Percentiles rank a stretch among this genome's conserved stretches.
Conservation (phyloP, 2,888 invertebrate species). For the Nipponacmea schrenckii region DNA sequence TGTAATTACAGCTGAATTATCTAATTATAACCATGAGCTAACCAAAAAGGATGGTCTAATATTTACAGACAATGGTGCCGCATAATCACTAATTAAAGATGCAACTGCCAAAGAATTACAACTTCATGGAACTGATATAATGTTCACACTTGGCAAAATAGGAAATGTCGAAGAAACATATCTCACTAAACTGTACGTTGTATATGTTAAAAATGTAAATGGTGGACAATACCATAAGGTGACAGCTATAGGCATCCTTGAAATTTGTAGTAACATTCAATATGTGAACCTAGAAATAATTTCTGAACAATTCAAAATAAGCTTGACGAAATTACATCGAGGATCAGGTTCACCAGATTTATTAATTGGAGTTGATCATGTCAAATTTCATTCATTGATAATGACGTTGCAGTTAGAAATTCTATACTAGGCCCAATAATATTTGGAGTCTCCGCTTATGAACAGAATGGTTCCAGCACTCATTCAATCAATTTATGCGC, state of each 20-base stretch:
- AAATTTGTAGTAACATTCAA: constrained; percentile 1
- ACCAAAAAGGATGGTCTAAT: background rate
- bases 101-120: background rate
- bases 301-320: background rate
- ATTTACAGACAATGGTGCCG: background rate
- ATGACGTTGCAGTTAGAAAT: background rate
- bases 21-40: background rate
- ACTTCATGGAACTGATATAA: background rate
- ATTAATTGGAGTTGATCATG: background rate
- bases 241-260: constrained; percentile 5
- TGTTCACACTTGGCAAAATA: constrained; percentile 6
- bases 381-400: background rate
- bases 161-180: background rate
- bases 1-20: background rate
- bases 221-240: constrained; percentile 2
- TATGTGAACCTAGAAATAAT: background rate
- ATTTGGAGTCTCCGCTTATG: background rate
- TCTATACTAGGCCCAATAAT: constrained; percentile 4
- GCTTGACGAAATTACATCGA: background rate
- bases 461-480: background rate
- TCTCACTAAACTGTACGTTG: background rate
- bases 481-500: background rate
- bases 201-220: background rate
- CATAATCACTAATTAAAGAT: background rate
- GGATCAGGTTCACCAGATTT: constrained; percentile 5